These are phyloP conservation scores for Coregonus suidteri DNA, from an alignment of 2,797 vertebrate genomes.

Conservation along the genomic window DNA sequence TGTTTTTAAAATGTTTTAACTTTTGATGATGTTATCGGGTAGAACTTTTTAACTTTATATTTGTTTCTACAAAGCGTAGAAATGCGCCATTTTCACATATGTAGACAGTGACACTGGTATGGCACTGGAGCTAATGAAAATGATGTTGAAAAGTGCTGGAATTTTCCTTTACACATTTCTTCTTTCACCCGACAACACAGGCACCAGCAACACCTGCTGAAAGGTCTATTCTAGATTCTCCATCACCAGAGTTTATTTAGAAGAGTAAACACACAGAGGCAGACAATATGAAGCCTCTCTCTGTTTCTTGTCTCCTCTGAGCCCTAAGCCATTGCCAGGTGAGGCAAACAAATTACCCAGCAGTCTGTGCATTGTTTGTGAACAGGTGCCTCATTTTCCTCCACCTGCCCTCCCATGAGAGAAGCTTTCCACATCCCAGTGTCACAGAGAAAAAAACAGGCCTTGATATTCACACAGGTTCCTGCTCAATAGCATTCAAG, in stretches of 20 bases:
- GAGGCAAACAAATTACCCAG: conserved; percentile 42
- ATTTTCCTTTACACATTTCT: no score
- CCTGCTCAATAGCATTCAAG: conserved; percentile 20
- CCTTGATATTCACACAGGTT: conserved; percentile 25
- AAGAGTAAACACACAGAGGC: conserved; percentile 5
- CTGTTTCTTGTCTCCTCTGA: background rate
- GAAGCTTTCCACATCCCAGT: background rate
- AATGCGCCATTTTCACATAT: background rate
- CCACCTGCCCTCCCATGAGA: conserved; percentile 19
- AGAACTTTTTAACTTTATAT: no score
- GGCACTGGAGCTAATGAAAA: background rate
- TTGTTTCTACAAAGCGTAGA: no score
- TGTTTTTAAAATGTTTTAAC: no score
- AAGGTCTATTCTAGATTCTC: background rate
- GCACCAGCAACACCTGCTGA: background rate
- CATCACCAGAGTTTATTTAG: background rate
- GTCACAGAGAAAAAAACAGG: background rate
- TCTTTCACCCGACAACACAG: no score
- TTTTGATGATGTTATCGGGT: no score
- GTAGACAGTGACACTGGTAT: background rate
- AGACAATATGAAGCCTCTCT: background rate
- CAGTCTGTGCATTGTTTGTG: conserved; percentile 18
- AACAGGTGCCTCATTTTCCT: conserved; percentile 36
- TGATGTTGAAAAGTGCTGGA: background rate
- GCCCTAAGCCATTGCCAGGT: conserved; percentile 28